Evolutionary conservation across 1,140 invertebrate species (phyloP).

Genomic region (Phymastichus coffea): DNA sequence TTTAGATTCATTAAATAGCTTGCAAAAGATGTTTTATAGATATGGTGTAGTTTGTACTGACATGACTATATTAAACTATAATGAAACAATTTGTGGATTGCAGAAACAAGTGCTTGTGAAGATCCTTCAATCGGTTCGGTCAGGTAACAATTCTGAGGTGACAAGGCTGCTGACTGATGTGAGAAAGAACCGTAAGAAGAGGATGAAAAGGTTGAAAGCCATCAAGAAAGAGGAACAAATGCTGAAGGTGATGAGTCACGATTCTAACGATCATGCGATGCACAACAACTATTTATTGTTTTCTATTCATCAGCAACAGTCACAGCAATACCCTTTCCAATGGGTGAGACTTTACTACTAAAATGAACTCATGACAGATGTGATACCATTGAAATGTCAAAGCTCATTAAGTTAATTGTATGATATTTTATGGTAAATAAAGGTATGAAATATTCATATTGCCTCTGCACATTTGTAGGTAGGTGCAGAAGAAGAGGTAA

Average conservation of each 20-base stretch:
- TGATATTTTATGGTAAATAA: no score
- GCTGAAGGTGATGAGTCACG: not conserved
- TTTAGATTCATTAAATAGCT: no score
- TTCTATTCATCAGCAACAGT: constrained; percentile 30
- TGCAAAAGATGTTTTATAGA: no score
- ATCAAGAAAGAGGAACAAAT: constrained; percentile 27
- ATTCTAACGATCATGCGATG: not conserved
- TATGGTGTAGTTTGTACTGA: no score
- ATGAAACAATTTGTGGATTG: no score
- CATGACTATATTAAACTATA: no score
- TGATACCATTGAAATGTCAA: no score
- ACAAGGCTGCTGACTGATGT: constrained; percentile 36
- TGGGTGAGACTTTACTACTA: constrained; percentile 46
- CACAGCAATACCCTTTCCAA: constrained; percentile 40
- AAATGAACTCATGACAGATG: no score
- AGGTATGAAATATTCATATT: no score
- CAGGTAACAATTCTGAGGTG: constrained; percentile 39
- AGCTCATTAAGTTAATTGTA: no score
- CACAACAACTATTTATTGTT: constrained; percentile 15
- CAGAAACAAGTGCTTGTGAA: constrained; percentile 43
- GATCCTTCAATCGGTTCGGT: constrained; percentile 38
- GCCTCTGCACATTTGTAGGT: constrained; percentile 33
- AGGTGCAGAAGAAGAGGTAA: constrained; percentile 44
- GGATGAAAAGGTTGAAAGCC: constrained; percentile 36
- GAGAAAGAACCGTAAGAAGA: constrained; percentile 44